Evolutionary conservation across 2,888 invertebrate species (phyloP), one percentile per base, ranked within the genome.

Genomic region (Mechanitis mazaeus): DNA sequence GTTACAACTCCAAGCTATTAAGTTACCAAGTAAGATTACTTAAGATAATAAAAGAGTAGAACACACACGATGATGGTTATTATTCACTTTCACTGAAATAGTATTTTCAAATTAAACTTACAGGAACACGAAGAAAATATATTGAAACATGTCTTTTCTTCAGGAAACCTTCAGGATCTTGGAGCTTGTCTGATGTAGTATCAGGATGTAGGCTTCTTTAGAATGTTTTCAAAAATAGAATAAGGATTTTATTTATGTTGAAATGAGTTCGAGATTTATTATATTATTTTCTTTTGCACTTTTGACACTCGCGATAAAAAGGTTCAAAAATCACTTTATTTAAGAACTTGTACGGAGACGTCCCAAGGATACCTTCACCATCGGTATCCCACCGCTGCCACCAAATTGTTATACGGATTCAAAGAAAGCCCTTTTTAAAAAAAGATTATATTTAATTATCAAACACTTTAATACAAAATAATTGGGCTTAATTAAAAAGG

Each of bases 311-410:
- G 31, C 12, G 57, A 33, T 31, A 38, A 47, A 28, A 20, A 33
- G 6, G 33, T 46, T 20, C 20, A 20, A 20, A 20, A 46, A 46
- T 47, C 46, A 46, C 47, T 45, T 47, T 57, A 20, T 12, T 28
- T 46, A 31, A 31, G 35, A 58, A 50, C 58, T 50, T 5, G 50
- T 47, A 50, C 47, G 58, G 58, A 58, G 50, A 58, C 50, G 58
- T 58, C 20, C 58, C 58, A 50, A 50, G 58, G 50, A 58, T 58
- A 58, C 58, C 50, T 58, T 47, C 58, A 58, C 58, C 58, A 46
- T 47, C 58, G 58, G 50, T 58, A 58, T 58, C 58, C 58, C 58
- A 47, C 50, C 47, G 58, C 58, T 47, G 58, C 58, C 58, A 58
- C 58, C 58, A 58, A 58, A 58, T 58, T 58, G 58, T 47, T 58